Conservation (phyloP, 2,888 invertebrate genomes). For the Lasioglossum oenotherae region DNA sequence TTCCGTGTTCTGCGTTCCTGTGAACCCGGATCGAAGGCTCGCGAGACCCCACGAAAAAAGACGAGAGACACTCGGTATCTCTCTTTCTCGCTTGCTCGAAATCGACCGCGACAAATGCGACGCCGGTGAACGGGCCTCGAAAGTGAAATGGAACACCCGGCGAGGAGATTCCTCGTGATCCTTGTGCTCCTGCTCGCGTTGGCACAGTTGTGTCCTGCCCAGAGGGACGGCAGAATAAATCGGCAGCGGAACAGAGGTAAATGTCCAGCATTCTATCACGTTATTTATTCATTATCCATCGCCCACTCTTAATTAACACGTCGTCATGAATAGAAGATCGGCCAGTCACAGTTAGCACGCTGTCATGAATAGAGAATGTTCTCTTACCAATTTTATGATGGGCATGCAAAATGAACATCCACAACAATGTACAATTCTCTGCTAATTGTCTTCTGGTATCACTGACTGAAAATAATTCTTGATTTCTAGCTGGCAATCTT, state of each 20-base stretch:
- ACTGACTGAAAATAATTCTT: no score
- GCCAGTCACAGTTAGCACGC: not conserved
- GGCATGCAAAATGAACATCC: not conserved
- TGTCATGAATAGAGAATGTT: not conserved
- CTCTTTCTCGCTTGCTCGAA: not conserved
- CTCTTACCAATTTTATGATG: not conserved
- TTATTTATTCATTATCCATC: not conserved
- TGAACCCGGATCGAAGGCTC: conserved; percentile 8
- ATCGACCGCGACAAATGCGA: conserved; percentile 60
- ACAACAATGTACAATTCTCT: not conserved
- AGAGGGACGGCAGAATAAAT: conserved; percentile 62
- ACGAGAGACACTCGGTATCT: not conserved
- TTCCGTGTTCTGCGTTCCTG: not conserved
- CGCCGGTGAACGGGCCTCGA: conserved; percentile 51
- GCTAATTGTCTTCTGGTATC: not conserved
- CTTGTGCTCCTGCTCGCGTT: conserved; percentile 66
- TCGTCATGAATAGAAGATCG: not conserved
- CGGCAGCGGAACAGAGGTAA: conserved; percentile 71
- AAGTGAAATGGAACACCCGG: conserved; percentile 71
- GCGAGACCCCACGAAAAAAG: not conserved
- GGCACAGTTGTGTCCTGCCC: conserved; percentile 59
- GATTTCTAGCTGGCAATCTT: not conserved
- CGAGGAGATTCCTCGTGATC: conserved; percentile 64
- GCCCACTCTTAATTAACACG: not conserved
- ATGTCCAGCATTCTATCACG: conserved; percentile 30